Conservation (phyloP, 1,140 invertebrate species). For the Drosophila pallidifrons region DNA sequence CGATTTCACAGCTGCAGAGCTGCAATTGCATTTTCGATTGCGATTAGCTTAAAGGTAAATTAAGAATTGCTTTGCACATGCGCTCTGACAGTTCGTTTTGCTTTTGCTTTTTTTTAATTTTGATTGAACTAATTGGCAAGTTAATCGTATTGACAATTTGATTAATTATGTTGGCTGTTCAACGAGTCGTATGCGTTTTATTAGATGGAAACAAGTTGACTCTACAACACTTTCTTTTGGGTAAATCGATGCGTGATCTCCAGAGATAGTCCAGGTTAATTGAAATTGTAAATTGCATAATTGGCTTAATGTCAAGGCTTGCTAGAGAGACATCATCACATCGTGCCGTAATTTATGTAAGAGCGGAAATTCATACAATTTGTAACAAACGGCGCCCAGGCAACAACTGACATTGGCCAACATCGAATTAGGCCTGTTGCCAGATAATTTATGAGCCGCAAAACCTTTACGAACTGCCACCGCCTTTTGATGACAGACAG, state of each 20-base stretch:
- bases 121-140: background rate
- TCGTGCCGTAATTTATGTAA: slow-evolving; percentile 51
- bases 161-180: slow-evolving; percentile 12
- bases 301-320: slow-evolving; percentile 61
- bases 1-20: slow-evolving; percentile 47
- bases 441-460: slow-evolving; percentile 31
- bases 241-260: slow-evolving; percentile 42
- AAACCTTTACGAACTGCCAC: slow-evolving; percentile 26
- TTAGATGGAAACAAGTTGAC: slow-evolving; percentile 8
- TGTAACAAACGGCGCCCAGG: slow-evolving; percentile 24
- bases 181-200: slow-evolving; percentile 11
- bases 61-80: slow-evolving; percentile 1
- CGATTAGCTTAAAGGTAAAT: slow-evolving; percentile 1
- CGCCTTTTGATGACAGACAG: slow-evolving; percentile 35
- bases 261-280: slow-evolving; percentile 50
- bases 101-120: background rate
- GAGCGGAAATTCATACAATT: slow-evolving; percentile 61
- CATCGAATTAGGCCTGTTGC: slow-evolving; percentile 42
- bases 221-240: slow-evolving; percentile 56
- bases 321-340: slow-evolving; percentile 13
- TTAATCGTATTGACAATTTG: slow-evolving; percentile 29
- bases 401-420: slow-evolving; percentile 28
- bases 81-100: slow-evolving; percentile 27
- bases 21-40: slow-evolving; percentile 12
- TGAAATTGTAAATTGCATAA: slow-evolving; percentile 68